Conservation (phyloP, 2,888 invertebrate species). For the Conus canariensis region DNA sequence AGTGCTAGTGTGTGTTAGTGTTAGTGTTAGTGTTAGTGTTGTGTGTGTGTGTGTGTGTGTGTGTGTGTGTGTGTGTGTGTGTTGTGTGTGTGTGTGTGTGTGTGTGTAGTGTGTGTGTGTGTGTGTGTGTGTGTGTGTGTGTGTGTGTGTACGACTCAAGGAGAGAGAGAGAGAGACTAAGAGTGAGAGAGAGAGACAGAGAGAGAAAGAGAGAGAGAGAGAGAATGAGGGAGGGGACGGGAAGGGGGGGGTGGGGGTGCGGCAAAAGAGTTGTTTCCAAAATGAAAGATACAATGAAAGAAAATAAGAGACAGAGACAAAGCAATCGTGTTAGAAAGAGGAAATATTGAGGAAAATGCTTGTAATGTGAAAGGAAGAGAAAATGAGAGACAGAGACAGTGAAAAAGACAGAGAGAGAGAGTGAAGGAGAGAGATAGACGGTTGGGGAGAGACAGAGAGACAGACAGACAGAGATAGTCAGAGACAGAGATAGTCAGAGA, state of each 20-base stretch:
- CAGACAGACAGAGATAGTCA: neutral
- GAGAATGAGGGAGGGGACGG: neutral
- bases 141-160: neutral
- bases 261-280: neutral
- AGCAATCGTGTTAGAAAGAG: neutral
- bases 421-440: neutral
- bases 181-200: neutral
- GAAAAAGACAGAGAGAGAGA: neutral
- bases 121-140: neutral
- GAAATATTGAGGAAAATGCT: neutral
- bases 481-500: too few relatives aligned
- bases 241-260: neutral
- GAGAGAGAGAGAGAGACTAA: too few relatives aligned
- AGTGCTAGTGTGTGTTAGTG: neutral
- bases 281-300: neutral
- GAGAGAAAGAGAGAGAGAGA: conserved; percentile 1
- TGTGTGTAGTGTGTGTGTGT: too few relatives aligned
- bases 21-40: neutral
- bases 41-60: neutral
- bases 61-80: neutral
- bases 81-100: neutral
- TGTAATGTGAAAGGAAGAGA: too few relatives aligned
- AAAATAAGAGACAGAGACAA: neutral
- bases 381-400: too few relatives aligned
- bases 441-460: neutral